Evolutionary conservation across 1,140 invertebrate species (phyloP).

Genomic region (Bombus breviceps): DNA sequence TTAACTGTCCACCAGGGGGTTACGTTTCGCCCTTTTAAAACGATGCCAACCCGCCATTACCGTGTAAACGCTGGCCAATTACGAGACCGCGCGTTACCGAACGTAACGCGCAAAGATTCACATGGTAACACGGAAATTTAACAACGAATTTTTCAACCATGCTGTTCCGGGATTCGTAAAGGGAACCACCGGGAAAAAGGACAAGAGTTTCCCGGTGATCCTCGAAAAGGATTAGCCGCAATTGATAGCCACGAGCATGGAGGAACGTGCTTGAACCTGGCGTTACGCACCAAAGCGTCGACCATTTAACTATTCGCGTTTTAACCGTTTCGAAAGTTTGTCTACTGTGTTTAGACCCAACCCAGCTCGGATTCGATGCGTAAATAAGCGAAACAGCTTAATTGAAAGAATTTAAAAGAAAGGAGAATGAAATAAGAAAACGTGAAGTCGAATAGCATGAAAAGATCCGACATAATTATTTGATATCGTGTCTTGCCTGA

Average conservation of each 20-base stretch:
- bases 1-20: conserved; percentile 61
- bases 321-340: conserved; percentile 1
- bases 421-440: background rate
- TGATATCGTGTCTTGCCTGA: background rate
- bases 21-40: conserved; percentile 32
- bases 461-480: background rate
- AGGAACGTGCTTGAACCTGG: conserved; percentile 59
- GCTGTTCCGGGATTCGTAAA: background rate
- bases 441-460: too few species aligned
- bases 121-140: background rate
- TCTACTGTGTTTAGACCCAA: background rate
- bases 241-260: conserved; percentile 67
- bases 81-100: background rate
- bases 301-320: conserved; percentile 31
- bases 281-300: conserved; percentile 45
- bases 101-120: background rate
- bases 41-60: background rate
- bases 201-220: conserved; percentile 64
- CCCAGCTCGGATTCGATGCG: background rate
- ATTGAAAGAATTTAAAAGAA: background rate
- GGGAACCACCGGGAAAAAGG: background rate
- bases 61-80: conserved; percentile 26
- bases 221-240: conserved; percentile 67
- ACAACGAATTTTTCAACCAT: background rate
- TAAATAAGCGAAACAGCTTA: background rate